phyloP scores from a whole-genome alignment of 2,888 invertebrate genomes.

The Morinoia aosen region DNA sequence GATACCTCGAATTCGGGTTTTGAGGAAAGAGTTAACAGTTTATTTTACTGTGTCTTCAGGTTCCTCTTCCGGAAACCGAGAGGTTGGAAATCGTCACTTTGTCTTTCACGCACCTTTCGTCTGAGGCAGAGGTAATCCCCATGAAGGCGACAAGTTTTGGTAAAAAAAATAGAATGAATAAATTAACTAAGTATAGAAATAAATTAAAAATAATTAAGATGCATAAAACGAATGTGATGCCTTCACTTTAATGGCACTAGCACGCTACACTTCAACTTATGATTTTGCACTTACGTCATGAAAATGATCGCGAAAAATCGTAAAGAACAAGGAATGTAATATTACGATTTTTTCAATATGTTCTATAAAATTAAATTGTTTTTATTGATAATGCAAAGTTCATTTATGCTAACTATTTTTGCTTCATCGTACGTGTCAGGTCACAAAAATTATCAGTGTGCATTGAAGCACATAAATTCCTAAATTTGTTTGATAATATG shows the following conservation, averaged over 20 bases:
- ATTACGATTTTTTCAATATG: too few relatives aligned
- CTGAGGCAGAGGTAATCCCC: background rate
- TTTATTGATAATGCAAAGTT: background rate
- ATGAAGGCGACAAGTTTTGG: background rate
- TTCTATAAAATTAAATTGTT: background rate
- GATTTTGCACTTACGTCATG: too few relatives aligned
- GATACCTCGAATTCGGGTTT: background rate
- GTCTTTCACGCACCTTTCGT: background rate
- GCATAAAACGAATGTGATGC: background rate
- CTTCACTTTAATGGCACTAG: background rate
- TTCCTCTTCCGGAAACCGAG: conserved; percentile 77
- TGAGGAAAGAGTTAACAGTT: background rate
- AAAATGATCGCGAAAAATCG: too few relatives aligned
- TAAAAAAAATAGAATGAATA: background rate
- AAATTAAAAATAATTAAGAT: too few relatives aligned
- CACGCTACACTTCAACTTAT: too few relatives aligned
- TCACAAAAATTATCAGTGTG: too few relatives aligned
- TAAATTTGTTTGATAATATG: too few relatives aligned
- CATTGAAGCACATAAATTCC: too few relatives aligned
- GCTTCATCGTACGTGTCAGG: too few relatives aligned
- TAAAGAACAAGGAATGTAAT: too few relatives aligned
- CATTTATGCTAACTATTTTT: background rate
- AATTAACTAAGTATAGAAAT: too few relatives aligned
- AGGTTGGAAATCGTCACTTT: conserved; percentile 76
- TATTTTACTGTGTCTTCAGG: conserved; percentile 69